Conservation (phyloP, 2,888 invertebrate species). For the Cryptocephalus moraei region DNA sequence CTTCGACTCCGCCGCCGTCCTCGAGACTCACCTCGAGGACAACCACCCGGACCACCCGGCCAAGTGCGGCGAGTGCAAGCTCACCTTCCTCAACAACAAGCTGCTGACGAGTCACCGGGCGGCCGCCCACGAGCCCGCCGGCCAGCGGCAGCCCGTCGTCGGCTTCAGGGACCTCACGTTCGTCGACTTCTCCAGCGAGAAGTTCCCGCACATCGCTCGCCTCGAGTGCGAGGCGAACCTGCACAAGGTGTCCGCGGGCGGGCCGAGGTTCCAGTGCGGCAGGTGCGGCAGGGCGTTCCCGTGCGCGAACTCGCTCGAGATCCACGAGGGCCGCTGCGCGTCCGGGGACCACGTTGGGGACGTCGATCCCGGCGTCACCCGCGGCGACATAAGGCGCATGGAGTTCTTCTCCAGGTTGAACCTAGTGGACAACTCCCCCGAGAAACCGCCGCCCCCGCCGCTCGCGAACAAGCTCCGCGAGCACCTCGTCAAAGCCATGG, state of each 20-base stretch:
- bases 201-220: conserved; percentile 69
- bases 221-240: conserved; percentile 59
- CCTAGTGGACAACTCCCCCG: conserved; percentile 58
- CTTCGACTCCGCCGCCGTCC: conserved; percentile 46
- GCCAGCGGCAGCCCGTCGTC: conserved; percentile 41
- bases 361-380: conserved; percentile 30
- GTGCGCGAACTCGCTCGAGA: conserved; percentile 54
- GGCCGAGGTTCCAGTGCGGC: conserved; percentile 56
- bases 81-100: conserved; percentile 63
- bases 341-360: conserved; percentile 20
- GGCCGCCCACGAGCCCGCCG: conserved; percentile 43
- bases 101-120: conserved; percentile 61
- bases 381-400: conserved; percentile 55
- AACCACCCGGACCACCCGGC: conserved; percentile 56
- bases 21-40: conserved; percentile 56
- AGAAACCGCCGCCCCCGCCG: conserved; percentile 15
- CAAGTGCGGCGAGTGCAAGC: conserved; percentile 61
- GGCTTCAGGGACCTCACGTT: conserved; percentile 65
- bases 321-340: conserved; percentile 50
- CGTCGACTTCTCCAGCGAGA: conserved; percentile 70
- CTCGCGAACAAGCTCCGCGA: conserved; percentile 22
- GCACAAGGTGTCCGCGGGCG: conserved; percentile 45
- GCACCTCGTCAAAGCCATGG: conserved; percentile 30
- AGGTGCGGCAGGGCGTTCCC: conserved; percentile 64
- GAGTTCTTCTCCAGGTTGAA: conserved; percentile 76